Percentiles rank a stretch among this genome's conserved stretches.
phyloP scores from a whole-genome alignment of 2,113 vertebrate genomes.

The Ammodramus savannarum region DNA sequence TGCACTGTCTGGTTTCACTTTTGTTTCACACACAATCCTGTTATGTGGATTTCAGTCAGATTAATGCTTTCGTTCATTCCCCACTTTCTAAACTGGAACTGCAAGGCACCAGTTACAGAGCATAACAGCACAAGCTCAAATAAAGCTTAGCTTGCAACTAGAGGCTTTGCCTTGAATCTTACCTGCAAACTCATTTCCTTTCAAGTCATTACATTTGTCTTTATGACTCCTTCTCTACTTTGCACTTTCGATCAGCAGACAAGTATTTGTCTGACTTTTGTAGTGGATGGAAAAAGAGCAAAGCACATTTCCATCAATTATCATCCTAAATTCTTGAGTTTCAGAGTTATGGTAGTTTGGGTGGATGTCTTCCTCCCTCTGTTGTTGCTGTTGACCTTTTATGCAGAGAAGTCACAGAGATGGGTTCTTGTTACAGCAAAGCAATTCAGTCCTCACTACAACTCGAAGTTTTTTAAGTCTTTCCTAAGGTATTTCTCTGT shows the following conservation, averaged over 20 bases:
- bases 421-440: background rate
- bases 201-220: constrained; percentile 3
- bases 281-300: background rate
- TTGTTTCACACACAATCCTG: constrained; percentile 44
- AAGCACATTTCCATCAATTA: background rate
- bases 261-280: constrained; percentile 9
- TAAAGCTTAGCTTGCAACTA: background rate
- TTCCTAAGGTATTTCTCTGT: background rate
- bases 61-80: constrained; percentile 31
- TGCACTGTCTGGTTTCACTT: constrained; percentile 32
- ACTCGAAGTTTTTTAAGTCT: background rate
- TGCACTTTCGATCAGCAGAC: constrained; percentile 18
- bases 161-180: constrained; percentile 21
- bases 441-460: background rate
- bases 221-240: constrained; percentile 13
- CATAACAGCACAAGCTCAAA: constrained; percentile 15
- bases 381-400: background rate
- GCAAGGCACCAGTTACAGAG: background rate
- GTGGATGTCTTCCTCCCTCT: background rate
- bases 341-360: background rate
- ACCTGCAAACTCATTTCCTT: constrained; percentile 39
- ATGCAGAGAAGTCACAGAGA: background rate
- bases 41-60: constrained; percentile 33
- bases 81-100: background rate
- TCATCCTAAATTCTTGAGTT: background rate